Evolutionary conservation across 2,888 invertebrate genomes (phyloP).

Genomic region (Drosophila longiperda): DNA sequence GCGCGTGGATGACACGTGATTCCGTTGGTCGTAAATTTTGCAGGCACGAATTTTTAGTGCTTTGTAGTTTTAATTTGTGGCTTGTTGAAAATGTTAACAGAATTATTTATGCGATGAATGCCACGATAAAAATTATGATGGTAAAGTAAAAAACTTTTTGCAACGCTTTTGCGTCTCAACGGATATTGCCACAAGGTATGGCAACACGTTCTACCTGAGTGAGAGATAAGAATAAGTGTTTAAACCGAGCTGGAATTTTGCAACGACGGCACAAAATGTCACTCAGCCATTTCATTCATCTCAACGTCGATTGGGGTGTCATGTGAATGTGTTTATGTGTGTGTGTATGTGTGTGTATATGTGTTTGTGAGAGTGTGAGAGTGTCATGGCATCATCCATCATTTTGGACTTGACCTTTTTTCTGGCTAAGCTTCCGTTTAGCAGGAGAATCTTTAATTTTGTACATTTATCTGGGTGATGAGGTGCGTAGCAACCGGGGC

Average conservation of each 20-base stretch:
- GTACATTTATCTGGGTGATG: conserved; percentile 66
- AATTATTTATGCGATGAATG: conserved; percentile 80
- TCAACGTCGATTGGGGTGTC: conserved; percentile 57
- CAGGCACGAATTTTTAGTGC: conserved; percentile 74
- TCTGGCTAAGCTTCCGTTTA: conserved; percentile 77
- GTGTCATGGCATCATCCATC: conserved; percentile 84
- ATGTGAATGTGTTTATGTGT: conserved; percentile 33
- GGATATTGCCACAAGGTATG: conserved; percentile 71
- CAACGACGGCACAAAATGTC: conserved; percentile 68
- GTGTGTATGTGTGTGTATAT: conserved; percentile 26
- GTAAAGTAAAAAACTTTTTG: conserved; percentile 16
- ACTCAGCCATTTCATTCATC: conserved; percentile 72
- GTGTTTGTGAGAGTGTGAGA: conserved; percentile 28
- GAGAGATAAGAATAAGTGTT: conserved; percentile 67
- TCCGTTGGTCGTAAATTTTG: conserved; percentile 84
- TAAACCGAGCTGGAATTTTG: conserved; percentile 42
- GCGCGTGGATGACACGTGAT: conserved; percentile 85
- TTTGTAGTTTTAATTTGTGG: conserved; percentile 83
- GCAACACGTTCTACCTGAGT: conserved; percentile 61
- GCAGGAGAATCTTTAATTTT: conserved; percentile 79
- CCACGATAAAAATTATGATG: conserved; percentile 71
- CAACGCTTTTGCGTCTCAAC: conserved; percentile 43
- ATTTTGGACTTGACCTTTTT: conserved; percentile 85
- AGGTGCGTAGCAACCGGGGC: conserved; percentile 46
- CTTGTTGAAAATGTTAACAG: conserved; percentile 79